These are phyloP conservation scores for Ageneiosus marmoratus DNA, from an alignment of 2,113 vertebrate genomes.

Conservation along the genomic window DNA sequence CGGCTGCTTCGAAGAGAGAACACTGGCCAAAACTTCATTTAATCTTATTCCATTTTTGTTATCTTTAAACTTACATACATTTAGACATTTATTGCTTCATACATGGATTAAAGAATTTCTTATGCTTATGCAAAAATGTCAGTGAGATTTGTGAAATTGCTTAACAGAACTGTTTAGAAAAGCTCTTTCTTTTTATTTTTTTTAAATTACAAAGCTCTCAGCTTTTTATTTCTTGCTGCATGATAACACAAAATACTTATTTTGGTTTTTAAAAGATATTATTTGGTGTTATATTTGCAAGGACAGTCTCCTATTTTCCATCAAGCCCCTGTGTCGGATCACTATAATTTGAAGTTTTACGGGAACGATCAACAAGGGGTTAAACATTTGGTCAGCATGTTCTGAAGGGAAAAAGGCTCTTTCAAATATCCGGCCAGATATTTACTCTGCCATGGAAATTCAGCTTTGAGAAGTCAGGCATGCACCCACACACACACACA, in stretches of 20 bases:
- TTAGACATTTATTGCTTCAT: neutral
- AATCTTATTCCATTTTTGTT: neutral
- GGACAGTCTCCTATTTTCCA: neutral
- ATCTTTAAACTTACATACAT: neutral
- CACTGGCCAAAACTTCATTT: neutral
- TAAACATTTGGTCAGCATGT: conserved; percentile 20
- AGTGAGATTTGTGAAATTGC: conserved; percentile 1
- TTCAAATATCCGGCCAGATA: conserved; percentile 28
- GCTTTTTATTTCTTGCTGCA: neutral
- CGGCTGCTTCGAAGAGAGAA: neutral
- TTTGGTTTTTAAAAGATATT: neutral
- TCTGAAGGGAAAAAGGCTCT: conserved; percentile 15
- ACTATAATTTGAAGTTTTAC: neutral
- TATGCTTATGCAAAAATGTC: neutral
- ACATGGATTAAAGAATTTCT: neutral
- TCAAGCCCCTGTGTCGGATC: neutral
- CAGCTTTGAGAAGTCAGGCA: neutral
- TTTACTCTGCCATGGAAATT: conserved; percentile 36
- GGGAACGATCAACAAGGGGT: conserved; percentile 1
- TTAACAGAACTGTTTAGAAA: neutral
- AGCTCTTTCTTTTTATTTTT: neutral
- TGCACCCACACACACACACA: no score
- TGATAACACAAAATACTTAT: neutral
- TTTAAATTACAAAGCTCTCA: neutral
- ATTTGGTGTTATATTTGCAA: neutral